phyloP scores from a whole-genome alignment of 1,140 invertebrate species.

The Pemphigus obesinymphae region DNA sequence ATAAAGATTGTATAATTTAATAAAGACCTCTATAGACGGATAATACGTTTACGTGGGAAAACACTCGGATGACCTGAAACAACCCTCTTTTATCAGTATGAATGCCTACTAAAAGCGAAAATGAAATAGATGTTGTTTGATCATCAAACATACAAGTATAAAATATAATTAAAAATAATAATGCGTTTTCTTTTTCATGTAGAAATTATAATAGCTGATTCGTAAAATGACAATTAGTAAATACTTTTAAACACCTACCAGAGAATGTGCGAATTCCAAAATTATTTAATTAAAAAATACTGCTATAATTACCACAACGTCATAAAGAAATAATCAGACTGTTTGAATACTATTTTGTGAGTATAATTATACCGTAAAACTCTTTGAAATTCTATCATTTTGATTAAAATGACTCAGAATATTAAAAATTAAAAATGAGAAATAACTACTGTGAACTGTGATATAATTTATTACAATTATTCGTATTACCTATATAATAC shows the following conservation, averaged over 20 bases:
- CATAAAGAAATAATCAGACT: not conserved
- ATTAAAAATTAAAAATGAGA: not conserved
- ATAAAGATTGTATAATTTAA: constrained; percentile 5
- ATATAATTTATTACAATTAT: not conserved
- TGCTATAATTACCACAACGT: not conserved
- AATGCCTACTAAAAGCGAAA: not conserved
- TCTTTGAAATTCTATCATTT: not conserved
- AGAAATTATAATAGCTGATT: no score
- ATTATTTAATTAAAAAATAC: not conserved
- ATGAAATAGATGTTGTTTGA: not conserved
- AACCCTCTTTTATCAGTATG: not conserved
- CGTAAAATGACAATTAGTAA: no score
- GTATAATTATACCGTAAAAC: not conserved
- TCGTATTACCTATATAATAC: no score
- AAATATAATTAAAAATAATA: no score
- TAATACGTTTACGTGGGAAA: not conserved
- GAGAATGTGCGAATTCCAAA: not conserved
- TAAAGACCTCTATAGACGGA: not conserved
- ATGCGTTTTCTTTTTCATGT: no score
- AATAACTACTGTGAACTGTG: no score
- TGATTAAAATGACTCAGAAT: not conserved
- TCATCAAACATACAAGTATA: no score
- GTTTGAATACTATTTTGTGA: not conserved
- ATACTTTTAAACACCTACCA: no score
- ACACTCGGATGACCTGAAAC: not conserved